These are phyloP conservation scores for Drosophila multiciliata DNA, from an alignment of 2,888 invertebrate genomes.

Conservation along the genomic window DNA sequence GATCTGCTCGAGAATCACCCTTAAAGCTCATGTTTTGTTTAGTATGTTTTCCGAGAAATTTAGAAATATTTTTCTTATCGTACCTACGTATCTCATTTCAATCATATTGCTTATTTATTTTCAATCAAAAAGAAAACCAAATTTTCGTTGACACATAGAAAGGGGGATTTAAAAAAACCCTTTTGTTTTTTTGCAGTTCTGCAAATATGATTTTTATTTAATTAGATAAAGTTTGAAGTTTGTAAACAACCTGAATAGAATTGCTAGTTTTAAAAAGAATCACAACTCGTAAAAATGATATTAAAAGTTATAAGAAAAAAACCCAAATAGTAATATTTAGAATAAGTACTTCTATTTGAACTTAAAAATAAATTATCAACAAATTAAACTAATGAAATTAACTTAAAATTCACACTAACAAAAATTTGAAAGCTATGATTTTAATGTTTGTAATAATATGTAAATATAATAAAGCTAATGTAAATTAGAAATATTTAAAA, in stretches of 20 bases:
- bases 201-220: background rate
- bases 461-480: background rate
- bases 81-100: background rate
- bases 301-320: background rate
- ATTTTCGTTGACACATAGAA: background rate
- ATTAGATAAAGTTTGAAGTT: background rate
- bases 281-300: background rate
- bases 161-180: background rate
- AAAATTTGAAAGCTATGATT: background rate
- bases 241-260: background rate
- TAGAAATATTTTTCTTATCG: background rate
- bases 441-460: background rate
- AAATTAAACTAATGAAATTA: background rate
- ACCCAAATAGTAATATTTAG: background rate
- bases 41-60: background rate
- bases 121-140: background rate
- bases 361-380: background rate
- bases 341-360: background rate
- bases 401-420: background rate
- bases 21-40: background rate
- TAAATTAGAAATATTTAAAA: background rate
- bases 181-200: rapidly evolving
- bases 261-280: background rate
- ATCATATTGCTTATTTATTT: background rate
- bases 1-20: background rate